phyloP scores from a whole-genome alignment of 2,797 vertebrate genomes.

The Fistularia commersonii region DNA sequence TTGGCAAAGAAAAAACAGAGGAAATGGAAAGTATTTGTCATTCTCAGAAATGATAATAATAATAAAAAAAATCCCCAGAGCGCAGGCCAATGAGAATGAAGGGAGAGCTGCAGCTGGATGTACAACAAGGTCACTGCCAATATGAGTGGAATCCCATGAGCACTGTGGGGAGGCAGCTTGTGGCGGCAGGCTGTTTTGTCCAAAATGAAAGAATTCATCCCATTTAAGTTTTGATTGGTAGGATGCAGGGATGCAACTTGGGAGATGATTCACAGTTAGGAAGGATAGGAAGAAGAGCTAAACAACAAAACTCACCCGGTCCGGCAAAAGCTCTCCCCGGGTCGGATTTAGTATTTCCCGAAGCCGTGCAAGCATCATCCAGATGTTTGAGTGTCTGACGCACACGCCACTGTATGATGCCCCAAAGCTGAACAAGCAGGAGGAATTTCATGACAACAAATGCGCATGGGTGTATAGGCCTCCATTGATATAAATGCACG shows the following conservation, averaged over 20 bases:
- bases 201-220: conserved; percentile 31
- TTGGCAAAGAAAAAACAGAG: conserved; percentile 15
- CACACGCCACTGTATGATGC: not conserved
- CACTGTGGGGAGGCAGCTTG: conserved; percentile 27
- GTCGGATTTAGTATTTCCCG: not conserved
- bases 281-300: not conserved
- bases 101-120: conserved; percentile 43
- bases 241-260: conserved; percentile 20
- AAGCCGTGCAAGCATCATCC: conserved; percentile 3
- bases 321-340: not conserved
- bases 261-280: conserved; percentile 3
- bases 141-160: conserved; percentile 27
- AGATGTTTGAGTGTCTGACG: conserved; percentile 34
- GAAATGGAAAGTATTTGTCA: conserved; percentile 26
- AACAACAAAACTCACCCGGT: not conserved
- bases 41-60: conserved; percentile 19
- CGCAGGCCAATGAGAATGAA: conserved; percentile 17
- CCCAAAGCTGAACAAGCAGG: conserved; percentile 12
- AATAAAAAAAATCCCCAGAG: conserved; percentile 21
- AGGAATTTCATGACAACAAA: conserved; percentile 6
- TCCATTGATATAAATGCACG: not conserved
- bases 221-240: conserved; percentile 31
- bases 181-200: conserved; percentile 24
- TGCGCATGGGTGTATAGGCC: not conserved
- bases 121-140: conserved; percentile 39